Evolutionary conservation across 2,113 vertebrate genomes (phyloP).

Genomic region (Panthera tigris): DNA sequence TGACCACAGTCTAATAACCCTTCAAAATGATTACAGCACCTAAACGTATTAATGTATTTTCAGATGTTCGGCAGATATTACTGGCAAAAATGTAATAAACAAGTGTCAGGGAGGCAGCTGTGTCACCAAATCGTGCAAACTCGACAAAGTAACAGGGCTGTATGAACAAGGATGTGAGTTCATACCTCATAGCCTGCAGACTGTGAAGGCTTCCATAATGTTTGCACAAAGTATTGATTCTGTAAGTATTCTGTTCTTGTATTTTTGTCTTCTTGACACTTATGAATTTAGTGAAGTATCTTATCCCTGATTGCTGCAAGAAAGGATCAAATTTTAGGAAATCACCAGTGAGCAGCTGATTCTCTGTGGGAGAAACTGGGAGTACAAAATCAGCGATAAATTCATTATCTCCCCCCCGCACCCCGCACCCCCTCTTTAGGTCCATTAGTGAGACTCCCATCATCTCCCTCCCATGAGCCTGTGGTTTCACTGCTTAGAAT

Average conservation of each 20-base stretch:
- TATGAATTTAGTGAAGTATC: neutral
- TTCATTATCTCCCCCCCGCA: neutral
- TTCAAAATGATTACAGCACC: neutral
- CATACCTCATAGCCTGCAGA: slow-evolving; percentile 22
- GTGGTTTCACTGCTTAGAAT: neutral
- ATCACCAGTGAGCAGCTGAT: neutral
- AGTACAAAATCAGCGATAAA: neutral
- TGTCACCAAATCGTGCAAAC: neutral
- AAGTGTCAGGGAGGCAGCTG: slow-evolving; percentile 75
- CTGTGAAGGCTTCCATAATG: slow-evolving; percentile 76
- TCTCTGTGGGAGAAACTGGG: neutral
- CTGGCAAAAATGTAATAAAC: neutral
- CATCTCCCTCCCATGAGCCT: neutral
- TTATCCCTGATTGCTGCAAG: neutral
- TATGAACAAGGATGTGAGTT: slow-evolving; percentile 72
- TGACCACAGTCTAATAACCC: neutral
- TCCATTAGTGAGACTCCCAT: neutral
- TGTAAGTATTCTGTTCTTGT: slow-evolving; percentile 65
- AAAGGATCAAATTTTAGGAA: neutral
- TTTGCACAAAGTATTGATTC: slow-evolving; percentile 71
- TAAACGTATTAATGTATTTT: slow-evolving; percentile 27
- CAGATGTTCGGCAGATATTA: slow-evolving; percentile 76
- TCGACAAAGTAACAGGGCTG: slow-evolving; percentile 40
- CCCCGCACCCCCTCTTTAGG: no score
- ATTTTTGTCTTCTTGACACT: no score